These are phyloP conservation scores for Tethea ocularis DNA, from an alignment of 2,888 invertebrate species.

Conservation along the genomic window DNA sequence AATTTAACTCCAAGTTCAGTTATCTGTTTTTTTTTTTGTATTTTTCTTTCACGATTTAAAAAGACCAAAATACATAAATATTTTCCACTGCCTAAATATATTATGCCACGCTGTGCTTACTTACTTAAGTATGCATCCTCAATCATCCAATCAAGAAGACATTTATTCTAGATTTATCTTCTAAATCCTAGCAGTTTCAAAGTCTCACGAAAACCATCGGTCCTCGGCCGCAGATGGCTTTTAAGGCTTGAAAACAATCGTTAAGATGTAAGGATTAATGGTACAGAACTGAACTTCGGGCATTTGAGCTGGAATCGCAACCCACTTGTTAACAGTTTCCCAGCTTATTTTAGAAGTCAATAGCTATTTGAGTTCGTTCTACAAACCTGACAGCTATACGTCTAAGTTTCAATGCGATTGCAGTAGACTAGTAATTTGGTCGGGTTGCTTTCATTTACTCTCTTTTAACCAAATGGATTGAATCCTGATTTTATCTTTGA, in stretches of 20 bases:
- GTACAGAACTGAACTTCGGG: conserved; percentile 32
- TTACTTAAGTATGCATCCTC: neutral
- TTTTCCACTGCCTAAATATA: neutral
- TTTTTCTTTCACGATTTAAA: no score
- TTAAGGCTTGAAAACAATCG: conserved; percentile 69
- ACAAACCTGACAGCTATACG: conserved; percentile 37
- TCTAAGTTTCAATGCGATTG: conserved; percentile 28
- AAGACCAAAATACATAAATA: no score
- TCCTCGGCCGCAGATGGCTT: conserved; percentile 60
- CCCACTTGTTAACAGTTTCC: conserved; percentile 23
- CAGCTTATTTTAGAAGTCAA: conserved; percentile 44
- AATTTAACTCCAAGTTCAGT: neutral
- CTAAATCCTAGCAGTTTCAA: conserved; percentile 46
- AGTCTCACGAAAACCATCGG: conserved; percentile 46
- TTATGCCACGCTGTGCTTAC: neutral
- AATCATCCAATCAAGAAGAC: conserved; percentile 44
- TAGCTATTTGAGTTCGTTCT: conserved; percentile 29
- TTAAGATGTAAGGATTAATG: conserved; percentile 64
- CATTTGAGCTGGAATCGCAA: conserved; percentile 18
- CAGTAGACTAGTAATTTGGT: conserved; percentile 17
- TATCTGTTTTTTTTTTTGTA: neutral
- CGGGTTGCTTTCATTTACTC: conserved; percentile 20
- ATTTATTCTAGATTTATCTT: conserved; percentile 46
- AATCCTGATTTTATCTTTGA: neutral
- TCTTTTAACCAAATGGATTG: conserved; percentile 12